Evolutionary conservation across 2,888 invertebrate genomes (phyloP).

Genomic region (Tuberolachnus salignus): DNA sequence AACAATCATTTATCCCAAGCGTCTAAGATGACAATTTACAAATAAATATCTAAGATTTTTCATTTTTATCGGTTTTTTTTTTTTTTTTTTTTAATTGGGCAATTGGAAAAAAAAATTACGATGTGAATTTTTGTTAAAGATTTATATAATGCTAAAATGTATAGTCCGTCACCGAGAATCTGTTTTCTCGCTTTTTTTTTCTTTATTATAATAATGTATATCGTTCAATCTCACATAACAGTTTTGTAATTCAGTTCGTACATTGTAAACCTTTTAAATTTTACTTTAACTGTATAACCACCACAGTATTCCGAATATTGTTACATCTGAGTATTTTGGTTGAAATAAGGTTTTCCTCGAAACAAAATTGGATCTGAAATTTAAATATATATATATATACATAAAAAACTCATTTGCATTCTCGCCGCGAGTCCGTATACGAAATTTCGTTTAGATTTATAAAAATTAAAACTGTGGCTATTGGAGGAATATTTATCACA

Average conservation of each 20-base stretch:
- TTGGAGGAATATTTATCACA: neutral
- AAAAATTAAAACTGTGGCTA: neutral
- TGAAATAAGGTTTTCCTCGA: neutral
- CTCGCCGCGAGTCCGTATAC: neutral
- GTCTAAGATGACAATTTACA: too few relatives aligned
- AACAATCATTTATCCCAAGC: too few relatives aligned
- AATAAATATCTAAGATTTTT: too few relatives aligned
- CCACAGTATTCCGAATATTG: neutral
- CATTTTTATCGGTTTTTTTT: neutral
- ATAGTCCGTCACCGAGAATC: neutral
- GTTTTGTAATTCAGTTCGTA: neutral
- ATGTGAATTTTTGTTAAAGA: neutral
- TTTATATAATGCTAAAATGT: neutral
- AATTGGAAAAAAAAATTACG: neutral
- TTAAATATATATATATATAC: neutral
- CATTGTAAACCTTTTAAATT: slow-evolving; percentile 11
- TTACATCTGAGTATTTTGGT: neutral
- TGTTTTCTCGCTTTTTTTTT: neutral
- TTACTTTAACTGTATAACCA: neutral
- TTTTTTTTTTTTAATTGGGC: neutral
- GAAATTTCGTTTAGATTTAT: neutral
- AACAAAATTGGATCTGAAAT: slow-evolving; percentile 16
- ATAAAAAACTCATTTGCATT: slow-evolving; percentile 8
- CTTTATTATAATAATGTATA: neutral
- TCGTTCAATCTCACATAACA: neutral